Conservation (phyloP, 2,888 invertebrate genomes). For the Ctenicera cuprea region DNA sequence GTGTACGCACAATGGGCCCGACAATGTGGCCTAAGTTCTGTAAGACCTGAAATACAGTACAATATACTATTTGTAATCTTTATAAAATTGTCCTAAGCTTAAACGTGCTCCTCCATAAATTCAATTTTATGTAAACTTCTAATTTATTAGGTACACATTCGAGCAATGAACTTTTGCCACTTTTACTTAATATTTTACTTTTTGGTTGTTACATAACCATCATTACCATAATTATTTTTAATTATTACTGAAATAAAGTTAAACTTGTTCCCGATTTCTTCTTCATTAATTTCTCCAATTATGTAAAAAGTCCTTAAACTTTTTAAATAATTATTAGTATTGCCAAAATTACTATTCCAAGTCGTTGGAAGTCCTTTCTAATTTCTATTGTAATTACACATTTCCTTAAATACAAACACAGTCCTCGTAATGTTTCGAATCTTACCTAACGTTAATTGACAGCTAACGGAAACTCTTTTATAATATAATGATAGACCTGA, state of each 20-base stretch:
- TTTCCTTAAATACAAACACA: background rate
- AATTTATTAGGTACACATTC: too few relatives aligned
- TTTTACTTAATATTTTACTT: too few relatives aligned
- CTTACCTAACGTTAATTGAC: constrained; percentile 8
- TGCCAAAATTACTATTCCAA: background rate
- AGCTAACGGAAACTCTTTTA: background rate
- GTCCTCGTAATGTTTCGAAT: background rate
- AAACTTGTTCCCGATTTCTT: constrained; percentile 8
- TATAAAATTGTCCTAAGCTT: too few relatives aligned
- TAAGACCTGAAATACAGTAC: too few relatives aligned
- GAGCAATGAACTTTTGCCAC: too few relatives aligned
- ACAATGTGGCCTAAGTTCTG: too few relatives aligned
- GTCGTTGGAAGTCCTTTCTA: constrained; percentile 28
- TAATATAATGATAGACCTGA: constrained; percentile 9
- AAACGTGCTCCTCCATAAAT: too few relatives aligned
- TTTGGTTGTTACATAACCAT: background rate
- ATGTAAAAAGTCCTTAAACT: constrained; percentile 5
- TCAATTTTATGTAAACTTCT: too few relatives aligned
- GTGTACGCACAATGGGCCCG: too few relatives aligned
- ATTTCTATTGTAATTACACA: constrained; percentile 9
- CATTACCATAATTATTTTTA: background rate
- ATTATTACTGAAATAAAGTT: background rate
- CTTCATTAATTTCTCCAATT: background rate
- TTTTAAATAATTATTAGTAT: constrained; percentile 3
- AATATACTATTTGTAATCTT: too few relatives aligned